A percentile compares a stretch with the other conserved stretches of the same genome.
These are phyloP conservation scores for Trypoxylus dichotomus DNA, from an alignment of 1,140 invertebrate genomes.

Conservation along the genomic window DNA sequence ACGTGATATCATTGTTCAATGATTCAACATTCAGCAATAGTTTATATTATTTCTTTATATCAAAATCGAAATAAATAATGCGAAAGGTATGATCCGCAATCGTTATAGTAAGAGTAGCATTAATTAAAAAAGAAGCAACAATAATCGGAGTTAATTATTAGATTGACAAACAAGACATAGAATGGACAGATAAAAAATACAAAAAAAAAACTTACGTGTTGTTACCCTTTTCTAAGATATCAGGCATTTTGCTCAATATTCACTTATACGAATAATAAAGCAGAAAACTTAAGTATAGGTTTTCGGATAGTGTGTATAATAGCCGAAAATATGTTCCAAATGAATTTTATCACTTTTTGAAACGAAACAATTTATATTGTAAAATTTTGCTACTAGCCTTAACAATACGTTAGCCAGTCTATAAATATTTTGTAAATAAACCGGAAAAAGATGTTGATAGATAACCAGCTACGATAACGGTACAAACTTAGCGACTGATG, in stretches of 20 bases:
- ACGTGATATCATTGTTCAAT: too few species aligned
- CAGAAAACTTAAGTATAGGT: conserved; percentile 48
- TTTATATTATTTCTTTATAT: too few species aligned
- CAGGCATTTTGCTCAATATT: conserved; percentile 47
- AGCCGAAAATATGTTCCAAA: conserved; percentile 49
- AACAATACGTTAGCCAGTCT: conserved; percentile 3
- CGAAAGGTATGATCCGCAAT: too few species aligned
- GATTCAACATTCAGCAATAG: too few species aligned
- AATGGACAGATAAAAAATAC: background rate
- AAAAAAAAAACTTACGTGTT: conserved; percentile 33
- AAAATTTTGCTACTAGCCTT: conserved; percentile 46
- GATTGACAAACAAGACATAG: background rate
- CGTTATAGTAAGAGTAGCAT: too few species aligned
- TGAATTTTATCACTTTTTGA: conserved; percentile 47
- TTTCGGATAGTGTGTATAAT: conserved; percentile 52
- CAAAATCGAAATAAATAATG: too few species aligned
- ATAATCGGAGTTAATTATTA: background rate
- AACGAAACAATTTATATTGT: conserved; percentile 46
- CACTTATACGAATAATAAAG: conserved; percentile 1
- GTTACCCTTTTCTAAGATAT: conserved; percentile 41
- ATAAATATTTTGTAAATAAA: background rate
- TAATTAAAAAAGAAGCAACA: too few species aligned
- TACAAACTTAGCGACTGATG: background rate
- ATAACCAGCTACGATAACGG: background rate
- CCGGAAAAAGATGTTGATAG: background rate